Evolutionary conservation across 2,113 vertebrate genomes (phyloP), one percentile per base, ranked within the genome.

Genomic region (Parotia lawesii): DNA sequence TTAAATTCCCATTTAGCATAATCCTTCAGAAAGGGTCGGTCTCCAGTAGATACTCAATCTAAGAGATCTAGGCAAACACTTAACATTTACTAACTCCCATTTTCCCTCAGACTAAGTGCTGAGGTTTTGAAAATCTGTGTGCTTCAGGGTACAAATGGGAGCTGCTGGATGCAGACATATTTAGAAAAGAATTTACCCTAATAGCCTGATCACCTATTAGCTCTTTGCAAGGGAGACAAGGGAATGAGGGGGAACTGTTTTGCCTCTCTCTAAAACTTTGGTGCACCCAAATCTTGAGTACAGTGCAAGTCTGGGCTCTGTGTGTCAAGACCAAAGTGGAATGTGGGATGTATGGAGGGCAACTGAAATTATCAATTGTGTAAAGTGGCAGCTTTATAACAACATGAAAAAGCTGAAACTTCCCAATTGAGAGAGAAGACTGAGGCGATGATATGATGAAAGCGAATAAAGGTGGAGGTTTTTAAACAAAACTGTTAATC

Each of bases 371-470:
- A 48, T 12, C 6, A 10, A 18, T 15, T 10, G 33, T 12, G 33
- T 72, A 7, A 56, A 62, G 29, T 25, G 19, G 42, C 53, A 73
- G 66, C 47, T 67, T 67, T 78, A 2, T 50, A 50, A 66, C 27
- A 60, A 33, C 25, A 71, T 27, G 17, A 72, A 56, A 66, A 72
- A 77, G 24, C 28, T 48, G 17, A n/a, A 65, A 54, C 27, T 5
- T 40, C 37, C 44, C 35, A 13, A 16, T 22, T 61, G 50, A 42
- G 53, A 82, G 40, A 50, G 33, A 82, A 77, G 19, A 22, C 33
- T 35, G 53, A 76, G 18, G 42, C 37, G 21, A 72, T 0, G 0
- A 35, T 35, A 50, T 1, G 3, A 67, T 45, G 25, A 56, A 66
- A 72, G 15, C 9, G 56, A 66, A 45, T 33, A 47, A 35, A 73